Base-by-base conservation (phyloP, 2,113 vertebrate species). In the Nansenia antarctica region DNA sequence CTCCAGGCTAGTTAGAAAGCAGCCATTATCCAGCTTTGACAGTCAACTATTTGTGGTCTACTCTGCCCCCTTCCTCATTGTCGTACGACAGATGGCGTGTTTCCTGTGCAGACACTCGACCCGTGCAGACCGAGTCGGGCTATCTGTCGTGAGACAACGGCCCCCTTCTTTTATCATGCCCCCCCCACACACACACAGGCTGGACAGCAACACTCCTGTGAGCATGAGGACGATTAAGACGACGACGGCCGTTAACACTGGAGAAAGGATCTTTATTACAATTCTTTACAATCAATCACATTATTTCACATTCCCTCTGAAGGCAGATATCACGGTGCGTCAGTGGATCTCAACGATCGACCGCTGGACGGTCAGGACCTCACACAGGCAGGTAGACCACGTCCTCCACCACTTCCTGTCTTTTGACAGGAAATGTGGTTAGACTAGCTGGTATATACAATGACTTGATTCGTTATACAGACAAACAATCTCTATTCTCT, bases 371-470 rank as follows among this genome's bases (percentile, higher is more conserved):
- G 47, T 42, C 35, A 61, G 30, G 52, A 60, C 9, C 34, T 18
- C 63, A 9, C 20, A 69, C 26, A 20, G 12, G 3, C 32, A 45
- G 45, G 7, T 11, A 45, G 6, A 47, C 8, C 58, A 57, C 15
- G 37, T 6, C 52, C 52, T 9, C 52, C 6, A 61, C 24, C 20
- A n/a, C n/a, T n/a, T n/a, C n/a, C n/a, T n/a, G n/a, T 15, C 4
- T 30, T 15, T 59, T 60, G 14, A 34, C 29, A 35, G 5, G 49
- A 29, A 26, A 42, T 22, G 26, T 26, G 20, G 32, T 9, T 59
- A n/a, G 27, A 68, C 35, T 69, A 42, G 26, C 30, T 32, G 53
- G 12, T 63, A 42, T 78, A 69, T 72, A 34, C 53, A 78, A 62
- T 70, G 5, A 60, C 5, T 7, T 20, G 2, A 49, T 22, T 53